phyloP scores from a whole-genome alignment of 1,140 invertebrate species.

The Phortica variegata region DNA sequence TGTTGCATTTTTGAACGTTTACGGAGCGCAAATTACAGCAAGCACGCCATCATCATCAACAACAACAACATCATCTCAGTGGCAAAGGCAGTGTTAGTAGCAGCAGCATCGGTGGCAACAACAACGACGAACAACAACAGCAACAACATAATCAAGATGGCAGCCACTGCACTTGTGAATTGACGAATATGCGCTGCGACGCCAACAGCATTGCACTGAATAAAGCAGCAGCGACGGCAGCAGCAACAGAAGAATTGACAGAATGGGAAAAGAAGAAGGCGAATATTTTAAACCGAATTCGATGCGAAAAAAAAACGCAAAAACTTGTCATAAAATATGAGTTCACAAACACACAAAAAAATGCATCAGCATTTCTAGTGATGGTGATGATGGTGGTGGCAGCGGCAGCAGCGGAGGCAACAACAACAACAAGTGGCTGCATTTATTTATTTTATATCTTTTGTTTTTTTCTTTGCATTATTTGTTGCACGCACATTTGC shows the following conservation, averaged over 20 bases:
- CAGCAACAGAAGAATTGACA: constrained; percentile 8
- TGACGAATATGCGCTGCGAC: constrained; percentile 52
- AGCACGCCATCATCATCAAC: constrained; percentile 50
- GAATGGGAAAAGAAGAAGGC: neutral
- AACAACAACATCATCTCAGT: constrained; percentile 24
- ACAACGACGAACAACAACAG: constrained; percentile 35
- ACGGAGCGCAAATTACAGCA: constrained; percentile 54
- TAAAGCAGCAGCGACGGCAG: constrained; percentile 28
- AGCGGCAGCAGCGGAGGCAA: constrained; percentile 1
- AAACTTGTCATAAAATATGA: constrained; percentile 48
- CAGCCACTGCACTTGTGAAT: constrained; percentile 43
- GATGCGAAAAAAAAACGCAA: constrained; percentile 41
- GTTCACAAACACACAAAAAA: too few relatives aligned
- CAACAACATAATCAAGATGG: constrained; percentile 52
- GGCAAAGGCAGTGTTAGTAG: constrained; percentile 9
- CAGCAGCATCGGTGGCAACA: constrained; percentile 12
- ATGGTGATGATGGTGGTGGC: constrained; percentile 8
- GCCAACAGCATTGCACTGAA: too few relatives aligned
- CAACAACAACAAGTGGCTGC: neutral
- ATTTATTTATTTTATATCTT: neutral
- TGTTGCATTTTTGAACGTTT: constrained; percentile 54
- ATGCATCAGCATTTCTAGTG: too few relatives aligned
- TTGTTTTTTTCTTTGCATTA: constrained; percentile 21
- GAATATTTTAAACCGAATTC: constrained; percentile 50
- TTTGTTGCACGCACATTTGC: constrained; percentile 53